Percentiles rank a stretch among this genome's conserved stretches.
Evolutionary conservation across 2,797 vertebrate genomes (phyloP).

Genomic region (Pachyuromys duprasi): DNA sequence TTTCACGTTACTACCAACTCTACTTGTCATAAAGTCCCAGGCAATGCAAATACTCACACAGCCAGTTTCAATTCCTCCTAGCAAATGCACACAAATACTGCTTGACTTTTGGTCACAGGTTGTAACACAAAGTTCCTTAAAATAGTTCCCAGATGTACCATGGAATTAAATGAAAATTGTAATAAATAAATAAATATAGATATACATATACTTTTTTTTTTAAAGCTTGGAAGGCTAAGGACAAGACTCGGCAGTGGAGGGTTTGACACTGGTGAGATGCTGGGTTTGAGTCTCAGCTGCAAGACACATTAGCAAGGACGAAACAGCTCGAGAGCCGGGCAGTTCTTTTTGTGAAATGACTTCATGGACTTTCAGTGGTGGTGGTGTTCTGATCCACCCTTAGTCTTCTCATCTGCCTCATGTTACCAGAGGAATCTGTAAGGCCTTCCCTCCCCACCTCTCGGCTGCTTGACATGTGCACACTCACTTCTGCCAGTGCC

Average conservation of each 20-base stretch:
- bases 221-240: background rate
- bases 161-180: slow-evolving; percentile 52
- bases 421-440: slow-evolving; percentile 24
- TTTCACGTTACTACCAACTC: slow-evolving; percentile 65
- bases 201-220: background rate
- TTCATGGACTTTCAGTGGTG: slow-evolving; percentile 14
- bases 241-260: background rate
- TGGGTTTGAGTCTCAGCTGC: background rate
- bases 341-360: background rate
- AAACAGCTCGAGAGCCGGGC: background rate
- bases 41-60: slow-evolving; percentile 54
- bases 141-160: slow-evolving; percentile 23
- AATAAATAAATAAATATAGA: too few relatives aligned
- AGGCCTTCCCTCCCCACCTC: background rate
- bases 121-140: slow-evolving; percentile 69
- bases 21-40: slow-evolving; percentile 52
- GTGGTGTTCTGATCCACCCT: slow-evolving; percentile 14
- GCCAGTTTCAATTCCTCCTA: slow-evolving; percentile 51
- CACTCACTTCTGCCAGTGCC: too few relatives aligned
- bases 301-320: background rate
- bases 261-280: background rate
- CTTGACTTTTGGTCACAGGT: slow-evolving; percentile 67
- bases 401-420: slow-evolving; percentile 65
- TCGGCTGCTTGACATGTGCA: background rate
- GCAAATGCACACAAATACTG: slow-evolving; percentile 5